phyloP scores from a whole-genome alignment of 2,113 vertebrate species.

The Chloropsis hardwickii region DNA sequence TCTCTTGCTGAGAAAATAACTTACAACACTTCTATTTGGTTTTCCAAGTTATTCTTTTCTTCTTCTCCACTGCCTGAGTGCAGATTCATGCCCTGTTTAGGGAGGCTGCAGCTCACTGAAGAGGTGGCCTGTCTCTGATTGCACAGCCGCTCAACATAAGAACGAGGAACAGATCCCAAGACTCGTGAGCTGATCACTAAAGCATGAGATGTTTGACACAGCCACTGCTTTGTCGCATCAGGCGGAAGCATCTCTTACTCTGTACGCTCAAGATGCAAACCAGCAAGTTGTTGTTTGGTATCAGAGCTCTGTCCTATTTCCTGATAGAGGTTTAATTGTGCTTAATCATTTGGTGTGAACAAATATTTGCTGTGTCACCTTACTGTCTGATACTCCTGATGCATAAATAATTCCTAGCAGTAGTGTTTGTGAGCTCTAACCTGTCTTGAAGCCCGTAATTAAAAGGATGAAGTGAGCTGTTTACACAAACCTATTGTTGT shows the following conservation, averaged over 20 bases:
- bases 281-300: neutral
- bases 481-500: neutral
- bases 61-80: neutral
- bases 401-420: constrained; percentile 20
- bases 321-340: neutral
- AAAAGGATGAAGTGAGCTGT: constrained; percentile 16
- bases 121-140: neutral
- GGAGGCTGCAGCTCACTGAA: neutral
- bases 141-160: neutral
- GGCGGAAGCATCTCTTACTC: neutral
- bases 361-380: constrained; percentile 3
- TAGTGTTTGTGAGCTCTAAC: neutral
- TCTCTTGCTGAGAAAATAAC: neutral
- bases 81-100: neutral
- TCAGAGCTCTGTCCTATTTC: neutral
- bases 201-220: neutral
- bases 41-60: neutral
- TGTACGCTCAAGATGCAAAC: neutral
- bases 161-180: neutral
- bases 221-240: neutral
- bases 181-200: neutral
- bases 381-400: neutral
- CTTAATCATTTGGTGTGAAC: neutral
- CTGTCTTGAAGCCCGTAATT: neutral
- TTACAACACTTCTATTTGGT: neutral